phyloP scores from a whole-genome alignment of 2,888 invertebrate genomes.

The Isotomurus palustris region DNA sequence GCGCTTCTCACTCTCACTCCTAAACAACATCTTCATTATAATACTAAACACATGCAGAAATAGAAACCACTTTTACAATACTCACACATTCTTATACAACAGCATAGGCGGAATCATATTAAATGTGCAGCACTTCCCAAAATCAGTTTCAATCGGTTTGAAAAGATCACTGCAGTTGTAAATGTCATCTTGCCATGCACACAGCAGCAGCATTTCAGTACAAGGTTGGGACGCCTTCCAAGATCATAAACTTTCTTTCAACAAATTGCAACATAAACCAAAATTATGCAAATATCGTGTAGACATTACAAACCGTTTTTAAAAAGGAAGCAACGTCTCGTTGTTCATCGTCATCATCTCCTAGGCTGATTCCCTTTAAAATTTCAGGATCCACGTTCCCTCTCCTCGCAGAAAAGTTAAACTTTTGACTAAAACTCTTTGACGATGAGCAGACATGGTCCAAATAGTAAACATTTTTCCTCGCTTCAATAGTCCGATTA shows the following conservation, averaged over 20 bases:
- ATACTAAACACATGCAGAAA: background rate
- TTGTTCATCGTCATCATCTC: slow-evolving; percentile 26
- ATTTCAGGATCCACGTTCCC: slow-evolving; percentile 21
- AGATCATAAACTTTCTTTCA: background rate
- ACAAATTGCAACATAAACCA: background rate
- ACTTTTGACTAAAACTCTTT: slow-evolving; percentile 32
- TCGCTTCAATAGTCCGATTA: slow-evolving; percentile 16
- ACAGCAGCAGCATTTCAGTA: slow-evolving; percentile 64
- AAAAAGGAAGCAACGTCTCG: slow-evolving; percentile 29
- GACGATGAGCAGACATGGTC: slow-evolving; percentile 36
- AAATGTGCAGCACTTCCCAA: slow-evolving; percentile 62
- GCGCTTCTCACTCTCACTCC: slow-evolving; percentile 26
- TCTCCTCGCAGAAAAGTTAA: slow-evolving; percentile 25
- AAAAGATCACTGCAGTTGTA: slow-evolving; percentile 65
- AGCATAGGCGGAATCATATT: slow-evolving; percentile 23
- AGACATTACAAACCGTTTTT: slow-evolving; percentile 12
- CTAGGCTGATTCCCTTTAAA: slow-evolving; percentile 14
- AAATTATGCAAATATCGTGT: background rate
- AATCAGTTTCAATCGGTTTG: slow-evolving; percentile 72
- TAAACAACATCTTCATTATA: too few relatives aligned
- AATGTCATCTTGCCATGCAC: slow-evolving; percentile 62
- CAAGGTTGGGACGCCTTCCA: slow-evolving; percentile 71
- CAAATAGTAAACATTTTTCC: slow-evolving; percentile 28
- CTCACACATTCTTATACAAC: slow-evolving; percentile 19
- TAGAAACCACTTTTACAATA: background rate